Conservation (phyloP, 2,113 vertebrate genomes). For the Orientallactaga bullata region DNA sequence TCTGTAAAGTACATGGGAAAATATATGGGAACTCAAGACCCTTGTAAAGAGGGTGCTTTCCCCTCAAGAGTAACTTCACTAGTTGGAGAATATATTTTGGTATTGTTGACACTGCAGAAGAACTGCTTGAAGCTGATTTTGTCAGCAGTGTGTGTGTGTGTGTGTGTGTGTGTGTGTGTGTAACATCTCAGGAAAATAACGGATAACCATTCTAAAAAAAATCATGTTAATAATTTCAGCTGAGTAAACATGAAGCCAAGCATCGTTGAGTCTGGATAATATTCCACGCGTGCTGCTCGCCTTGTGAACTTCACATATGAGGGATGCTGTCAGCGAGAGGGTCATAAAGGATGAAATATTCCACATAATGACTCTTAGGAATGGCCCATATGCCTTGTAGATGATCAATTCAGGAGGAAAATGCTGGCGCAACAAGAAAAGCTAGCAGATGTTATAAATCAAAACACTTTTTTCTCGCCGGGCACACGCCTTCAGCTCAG, state of each 20-base stretch:
- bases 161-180: background rate
- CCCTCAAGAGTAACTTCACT: background rate
- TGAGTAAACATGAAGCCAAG: constrained; percentile 24
- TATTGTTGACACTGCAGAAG: background rate
- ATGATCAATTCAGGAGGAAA: background rate
- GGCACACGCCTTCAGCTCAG: too few relatives aligned
- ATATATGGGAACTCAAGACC: background rate
- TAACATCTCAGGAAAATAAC: background rate
- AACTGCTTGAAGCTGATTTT: background rate
- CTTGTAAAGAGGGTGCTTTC: background rate
- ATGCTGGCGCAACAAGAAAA: background rate
- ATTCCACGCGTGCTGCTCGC: background rate
- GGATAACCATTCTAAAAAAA: constrained; percentile 33
- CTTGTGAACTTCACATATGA: background rate
- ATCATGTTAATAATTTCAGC: background rate
- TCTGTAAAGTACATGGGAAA: background rate
- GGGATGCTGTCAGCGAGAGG: background rate
- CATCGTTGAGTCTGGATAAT: background rate
- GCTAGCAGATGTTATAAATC: background rate
- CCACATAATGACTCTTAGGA: background rate
- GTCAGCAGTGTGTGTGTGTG: background rate
- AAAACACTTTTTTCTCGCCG: background rate
- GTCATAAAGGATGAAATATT: fast-evolving
- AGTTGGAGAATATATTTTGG: background rate
- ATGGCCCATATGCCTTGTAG: background rate